Percentiles rank a stretch among this genome's conserved stretches.
phyloP scores from a whole-genome alignment of 2,113 vertebrate genomes.

The Alces alces region DNA sequence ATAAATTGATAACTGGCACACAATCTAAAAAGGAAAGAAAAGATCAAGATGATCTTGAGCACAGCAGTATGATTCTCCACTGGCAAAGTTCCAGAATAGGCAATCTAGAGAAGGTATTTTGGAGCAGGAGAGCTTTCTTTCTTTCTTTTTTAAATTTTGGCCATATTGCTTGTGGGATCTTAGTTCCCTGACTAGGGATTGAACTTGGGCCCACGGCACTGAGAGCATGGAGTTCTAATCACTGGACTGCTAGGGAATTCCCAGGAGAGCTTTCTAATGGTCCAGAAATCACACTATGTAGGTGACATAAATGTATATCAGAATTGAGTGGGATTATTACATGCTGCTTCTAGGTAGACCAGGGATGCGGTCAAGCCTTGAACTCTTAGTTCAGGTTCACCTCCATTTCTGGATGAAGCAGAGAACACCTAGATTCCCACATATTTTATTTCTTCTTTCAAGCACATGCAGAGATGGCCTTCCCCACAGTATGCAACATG shows the following conservation, averaged over 20 bases:
- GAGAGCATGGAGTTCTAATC: not conserved
- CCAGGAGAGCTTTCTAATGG: not conserved
- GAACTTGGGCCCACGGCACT: not conserved
- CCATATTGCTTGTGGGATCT: not conserved
- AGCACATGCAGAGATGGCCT: not conserved
- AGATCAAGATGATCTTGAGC: not conserved
- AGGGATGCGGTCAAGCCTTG: not conserved
- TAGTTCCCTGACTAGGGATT: not conserved
- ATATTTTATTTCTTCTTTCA: not conserved
- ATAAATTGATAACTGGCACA: not conserved
- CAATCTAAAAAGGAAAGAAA: not conserved
- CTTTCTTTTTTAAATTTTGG: not conserved
- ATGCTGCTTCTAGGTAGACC: not conserved
- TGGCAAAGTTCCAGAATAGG: not conserved
- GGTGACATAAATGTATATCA: not conserved
- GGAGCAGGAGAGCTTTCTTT: not conserved
- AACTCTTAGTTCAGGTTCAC: not conserved
- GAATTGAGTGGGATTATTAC: not conserved
- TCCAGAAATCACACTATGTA: not conserved
- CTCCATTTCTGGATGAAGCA: not conserved
- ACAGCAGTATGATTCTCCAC: not conserved
- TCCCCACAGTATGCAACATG: not conserved
- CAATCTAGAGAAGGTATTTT: not conserved
- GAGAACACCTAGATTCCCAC: not conserved
- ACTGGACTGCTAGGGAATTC: not conserved